Conservation (phyloP, 2,797 vertebrate genomes). For the Sebastes oblongus region DNA sequence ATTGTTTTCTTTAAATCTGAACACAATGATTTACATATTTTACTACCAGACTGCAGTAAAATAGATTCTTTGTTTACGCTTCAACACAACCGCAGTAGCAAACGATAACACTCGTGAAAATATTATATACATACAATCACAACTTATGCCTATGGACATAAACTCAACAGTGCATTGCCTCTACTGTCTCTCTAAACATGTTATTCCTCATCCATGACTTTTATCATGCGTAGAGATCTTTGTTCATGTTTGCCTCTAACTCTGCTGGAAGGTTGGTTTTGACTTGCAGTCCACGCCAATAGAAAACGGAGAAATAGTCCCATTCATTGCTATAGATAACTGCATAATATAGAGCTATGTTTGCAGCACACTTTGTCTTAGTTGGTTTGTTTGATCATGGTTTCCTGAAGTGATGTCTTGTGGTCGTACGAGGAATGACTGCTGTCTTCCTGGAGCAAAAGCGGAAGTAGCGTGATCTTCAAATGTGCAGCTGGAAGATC, state of each 20-base stretch:
- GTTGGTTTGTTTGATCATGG: not conserved
- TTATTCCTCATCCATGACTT: not conserved
- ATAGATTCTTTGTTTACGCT: not conserved
- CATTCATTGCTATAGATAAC: conserved; percentile 13
- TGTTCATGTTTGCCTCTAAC: conserved; percentile 15
- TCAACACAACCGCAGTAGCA: not conserved
- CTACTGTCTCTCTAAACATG: conserved; percentile 8
- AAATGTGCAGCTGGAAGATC: too few relatives aligned
- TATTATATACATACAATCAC: conserved; percentile 12
- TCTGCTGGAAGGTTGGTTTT: conserved; percentile 16
- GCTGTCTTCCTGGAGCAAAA: not conserved
- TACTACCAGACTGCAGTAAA: not conserved
- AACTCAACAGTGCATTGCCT: conserved; percentile 5
- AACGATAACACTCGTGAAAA: not conserved
- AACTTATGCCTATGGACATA: conserved; percentile 8
- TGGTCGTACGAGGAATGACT: not conserved
- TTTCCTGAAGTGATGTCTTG: not conserved
- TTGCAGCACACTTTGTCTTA: not conserved
- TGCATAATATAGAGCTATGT: not conserved
- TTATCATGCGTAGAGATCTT: conserved; percentile 10
- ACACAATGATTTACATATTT: too few relatives aligned
- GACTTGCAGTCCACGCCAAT: not conserved
- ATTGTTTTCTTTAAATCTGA: not conserved
- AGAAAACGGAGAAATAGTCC: not conserved
- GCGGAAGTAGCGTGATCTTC: not conserved